A percentile compares a stretch with the other conserved stretches of the same genome.
Conservation (phyloP, 2,888 invertebrate genomes). For the Ophion slaviceki region DNA sequence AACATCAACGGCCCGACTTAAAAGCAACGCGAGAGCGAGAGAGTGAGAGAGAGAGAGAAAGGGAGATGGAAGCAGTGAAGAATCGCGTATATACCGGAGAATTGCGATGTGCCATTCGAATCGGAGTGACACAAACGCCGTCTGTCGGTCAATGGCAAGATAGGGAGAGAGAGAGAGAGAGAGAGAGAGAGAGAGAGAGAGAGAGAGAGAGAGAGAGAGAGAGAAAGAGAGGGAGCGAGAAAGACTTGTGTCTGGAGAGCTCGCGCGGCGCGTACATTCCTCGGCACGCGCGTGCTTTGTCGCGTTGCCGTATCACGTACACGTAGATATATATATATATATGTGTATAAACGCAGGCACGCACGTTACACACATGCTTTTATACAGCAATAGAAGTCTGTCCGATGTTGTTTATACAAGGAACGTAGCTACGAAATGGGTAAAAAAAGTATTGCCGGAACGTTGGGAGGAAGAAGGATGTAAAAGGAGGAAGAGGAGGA, state of each 20-base stretch:
- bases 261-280: constrained; percentile 60
- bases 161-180: constrained; percentile 25
- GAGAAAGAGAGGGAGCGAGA: constrained; percentile 15
- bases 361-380: constrained; percentile 31
- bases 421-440: constrained; percentile 8
- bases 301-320: constrained; percentile 54
- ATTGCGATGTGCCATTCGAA: constrained; percentile 55
- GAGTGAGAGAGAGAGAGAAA: constrained; percentile 8
- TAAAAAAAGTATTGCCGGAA: constrained; percentile 39
- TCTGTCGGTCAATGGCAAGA: constrained; percentile 54
- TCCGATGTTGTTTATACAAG: neutral
- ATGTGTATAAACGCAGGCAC: constrained; percentile 33
- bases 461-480: constrained; percentile 7
- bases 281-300: constrained; percentile 65
- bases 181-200: constrained; percentile 14
- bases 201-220: constrained; percentile 23
- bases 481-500: neutral
- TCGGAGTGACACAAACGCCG: constrained; percentile 54
- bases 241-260: constrained; percentile 29
- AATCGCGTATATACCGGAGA: constrained; percentile 48
- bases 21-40: constrained; percentile 36
- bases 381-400: constrained; percentile 28
- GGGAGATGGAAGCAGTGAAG: constrained; percentile 19
- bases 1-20: constrained; percentile 31
- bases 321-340: constrained; percentile 26